These are phyloP conservation scores for Leuctra nigra DNA, from an alignment of 2,888 invertebrate species.

Conservation along the genomic window DNA sequence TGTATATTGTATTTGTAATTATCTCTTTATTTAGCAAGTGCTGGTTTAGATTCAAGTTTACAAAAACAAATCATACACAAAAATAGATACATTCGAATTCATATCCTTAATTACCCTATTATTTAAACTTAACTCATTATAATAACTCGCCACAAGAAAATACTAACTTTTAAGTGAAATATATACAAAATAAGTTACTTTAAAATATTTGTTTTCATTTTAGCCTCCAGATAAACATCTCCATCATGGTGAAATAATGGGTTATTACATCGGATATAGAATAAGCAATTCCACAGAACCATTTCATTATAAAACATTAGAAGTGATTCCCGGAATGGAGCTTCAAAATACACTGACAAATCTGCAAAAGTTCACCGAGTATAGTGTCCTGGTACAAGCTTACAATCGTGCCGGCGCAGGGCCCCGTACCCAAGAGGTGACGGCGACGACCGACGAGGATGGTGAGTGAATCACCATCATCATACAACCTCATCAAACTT, in stretches of 20 bases:
- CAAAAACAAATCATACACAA: too few relatives aligned
- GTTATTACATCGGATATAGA: slow-evolving; percentile 40
- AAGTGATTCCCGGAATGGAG: slow-evolving; percentile 22
- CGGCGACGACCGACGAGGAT: slow-evolving; percentile 32
- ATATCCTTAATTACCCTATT: too few relatives aligned
- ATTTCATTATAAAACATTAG: slow-evolving; percentile 22
- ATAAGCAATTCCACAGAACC: slow-evolving; percentile 25
- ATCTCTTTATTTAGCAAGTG: too few relatives aligned
- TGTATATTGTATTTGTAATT: too few relatives aligned
- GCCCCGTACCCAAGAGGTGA: slow-evolving; percentile 30
- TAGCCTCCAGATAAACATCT: slow-evolving; percentile 37
- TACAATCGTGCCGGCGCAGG: slow-evolving; percentile 33
- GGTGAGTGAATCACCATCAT: slow-evolving; percentile 31
- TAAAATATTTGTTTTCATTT: neutral
- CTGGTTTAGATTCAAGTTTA: too few relatives aligned
- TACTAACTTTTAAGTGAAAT: neutral
- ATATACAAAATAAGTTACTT: neutral
- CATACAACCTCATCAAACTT: too few relatives aligned
- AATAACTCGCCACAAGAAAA: neutral
- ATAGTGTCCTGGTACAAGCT: slow-evolving; percentile 33
- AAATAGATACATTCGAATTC: too few relatives aligned
- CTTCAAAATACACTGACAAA: slow-evolving; percentile 36
- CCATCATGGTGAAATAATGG: slow-evolving; percentile 39
- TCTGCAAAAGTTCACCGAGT: slow-evolving; percentile 47
- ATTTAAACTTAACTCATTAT: too few relatives aligned